Evolutionary conservation across 2,888 invertebrate species (phyloP).

Genomic region (Platycheirus albimanus): DNA sequence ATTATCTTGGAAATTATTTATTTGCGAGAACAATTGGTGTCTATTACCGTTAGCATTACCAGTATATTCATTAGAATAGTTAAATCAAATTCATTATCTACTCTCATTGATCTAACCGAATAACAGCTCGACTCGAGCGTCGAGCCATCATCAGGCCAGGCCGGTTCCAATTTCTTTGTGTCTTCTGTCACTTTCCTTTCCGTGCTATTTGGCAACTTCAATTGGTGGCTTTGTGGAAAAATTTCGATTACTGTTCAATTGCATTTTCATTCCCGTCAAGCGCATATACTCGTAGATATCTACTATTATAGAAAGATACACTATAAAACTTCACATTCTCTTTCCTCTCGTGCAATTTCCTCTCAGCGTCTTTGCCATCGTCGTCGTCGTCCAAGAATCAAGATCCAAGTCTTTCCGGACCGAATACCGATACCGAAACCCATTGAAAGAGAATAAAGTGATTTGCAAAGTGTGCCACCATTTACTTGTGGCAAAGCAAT

Average conservation of each 20-base stretch:
- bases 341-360: slow-evolving; percentile 15
- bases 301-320: too few relatives aligned
- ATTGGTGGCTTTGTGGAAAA: slow-evolving; percentile 28
- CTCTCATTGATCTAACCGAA: slow-evolving; percentile 13
- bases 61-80: too few relatives aligned
- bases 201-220: slow-evolving; percentile 42
- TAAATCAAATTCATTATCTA: too few relatives aligned
- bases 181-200: slow-evolving; percentile 48
- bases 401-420: slow-evolving; percentile 33
- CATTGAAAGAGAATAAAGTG: slow-evolving; percentile 48
- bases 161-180: slow-evolving; percentile 34
- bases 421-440: too few relatives aligned
- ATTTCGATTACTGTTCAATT: slow-evolving; percentile 53
- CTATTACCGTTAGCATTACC: too few relatives aligned
- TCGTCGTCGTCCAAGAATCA: too few relatives aligned
- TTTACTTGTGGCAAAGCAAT: slow-evolving; percentile 62
- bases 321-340: slow-evolving; percentile 31
- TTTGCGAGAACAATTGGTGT: slow-evolving; percentile 6
- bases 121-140: neutral
- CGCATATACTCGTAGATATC: too few relatives aligned
- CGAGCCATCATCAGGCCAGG: neutral
- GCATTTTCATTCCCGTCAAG: slow-evolving; percentile 52
- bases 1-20: neutral
- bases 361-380: neutral
- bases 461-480: slow-evolving; percentile 71